Evolutionary conservation across 2,113 vertebrate species (phyloP).

Genomic region (Phoxinus phoxinus): DNA sequence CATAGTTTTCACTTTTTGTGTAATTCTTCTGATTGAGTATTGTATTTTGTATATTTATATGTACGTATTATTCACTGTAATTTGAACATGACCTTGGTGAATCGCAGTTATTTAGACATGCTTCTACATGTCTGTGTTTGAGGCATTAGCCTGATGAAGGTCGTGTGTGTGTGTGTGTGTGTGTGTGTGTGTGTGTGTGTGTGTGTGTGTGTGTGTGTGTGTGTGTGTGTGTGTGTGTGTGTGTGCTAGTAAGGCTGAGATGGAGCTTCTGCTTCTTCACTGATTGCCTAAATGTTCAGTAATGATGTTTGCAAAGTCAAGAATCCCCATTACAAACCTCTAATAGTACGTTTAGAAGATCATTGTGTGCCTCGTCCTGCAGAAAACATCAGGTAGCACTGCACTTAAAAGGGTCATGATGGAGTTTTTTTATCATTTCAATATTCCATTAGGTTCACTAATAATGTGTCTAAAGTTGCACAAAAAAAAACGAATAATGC

Average conservation of each 20-base stretch:
- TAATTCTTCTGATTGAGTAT: no score
- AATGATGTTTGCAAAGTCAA: background rate
- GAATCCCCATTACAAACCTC: background rate
- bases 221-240: background rate
- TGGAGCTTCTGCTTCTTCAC: background rate
- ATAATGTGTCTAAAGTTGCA: no score
- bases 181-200: background rate
- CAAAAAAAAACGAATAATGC: no score
- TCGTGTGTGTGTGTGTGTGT: background rate
- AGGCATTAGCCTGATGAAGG: background rate
- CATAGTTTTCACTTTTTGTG: no score
- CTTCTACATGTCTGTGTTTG: background rate
- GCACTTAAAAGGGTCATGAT: no score
- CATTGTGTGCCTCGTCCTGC: background rate
- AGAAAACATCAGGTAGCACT: background rate
- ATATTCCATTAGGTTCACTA: no score
- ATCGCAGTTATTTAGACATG: no score
- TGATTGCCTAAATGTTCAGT: background rate
- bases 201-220: background rate
- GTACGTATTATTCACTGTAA: no score
- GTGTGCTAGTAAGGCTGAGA: background rate
- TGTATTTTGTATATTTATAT: no score
- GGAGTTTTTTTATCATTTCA: no score
- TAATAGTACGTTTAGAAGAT: background rate
- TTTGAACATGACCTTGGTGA: no score